These are phyloP conservation scores for Arizona elegans DNA, from an alignment of 2,113 vertebrate genomes.

Conservation along the genomic window DNA sequence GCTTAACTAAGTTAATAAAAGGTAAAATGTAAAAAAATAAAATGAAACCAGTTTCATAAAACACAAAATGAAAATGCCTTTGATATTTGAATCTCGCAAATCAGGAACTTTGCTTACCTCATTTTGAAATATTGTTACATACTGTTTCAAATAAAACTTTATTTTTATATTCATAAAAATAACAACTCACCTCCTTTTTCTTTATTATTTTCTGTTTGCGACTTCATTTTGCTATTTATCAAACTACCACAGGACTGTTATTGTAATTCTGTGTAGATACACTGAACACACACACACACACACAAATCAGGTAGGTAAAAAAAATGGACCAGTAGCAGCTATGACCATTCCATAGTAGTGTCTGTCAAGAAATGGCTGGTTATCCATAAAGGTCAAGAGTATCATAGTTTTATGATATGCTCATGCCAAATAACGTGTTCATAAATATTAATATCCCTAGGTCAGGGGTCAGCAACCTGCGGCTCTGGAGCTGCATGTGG, in stretches of 20 bases:
- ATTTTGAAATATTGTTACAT: constrained; percentile 12
- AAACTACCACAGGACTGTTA: not conserved
- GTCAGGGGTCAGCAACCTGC: no score
- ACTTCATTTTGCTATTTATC: not conserved
- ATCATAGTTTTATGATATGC: not conserved
- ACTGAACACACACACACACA: not conserved
- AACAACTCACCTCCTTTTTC: not conserved
- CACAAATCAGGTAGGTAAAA: not conserved
- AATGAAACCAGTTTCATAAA: not conserved
- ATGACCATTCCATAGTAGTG: not conserved
- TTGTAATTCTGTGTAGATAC: not conserved
- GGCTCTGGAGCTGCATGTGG: no score
- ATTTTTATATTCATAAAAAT: not conserved
- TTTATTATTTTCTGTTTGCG: not conserved
- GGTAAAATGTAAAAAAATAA: not conserved
- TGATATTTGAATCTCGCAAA: not conserved
- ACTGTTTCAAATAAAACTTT: not conserved
- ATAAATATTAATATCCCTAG: not conserved
- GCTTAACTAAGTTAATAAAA: not conserved
- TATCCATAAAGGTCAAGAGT: not conserved
- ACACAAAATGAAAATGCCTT: not conserved
- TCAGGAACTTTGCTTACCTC: not conserved
- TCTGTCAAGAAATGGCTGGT: not conserved
- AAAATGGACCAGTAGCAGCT: not conserved
- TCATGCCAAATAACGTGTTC: not conserved